Conservation (phyloP, 2,113 vertebrate genomes). For the Notothenia rossii region DNA sequence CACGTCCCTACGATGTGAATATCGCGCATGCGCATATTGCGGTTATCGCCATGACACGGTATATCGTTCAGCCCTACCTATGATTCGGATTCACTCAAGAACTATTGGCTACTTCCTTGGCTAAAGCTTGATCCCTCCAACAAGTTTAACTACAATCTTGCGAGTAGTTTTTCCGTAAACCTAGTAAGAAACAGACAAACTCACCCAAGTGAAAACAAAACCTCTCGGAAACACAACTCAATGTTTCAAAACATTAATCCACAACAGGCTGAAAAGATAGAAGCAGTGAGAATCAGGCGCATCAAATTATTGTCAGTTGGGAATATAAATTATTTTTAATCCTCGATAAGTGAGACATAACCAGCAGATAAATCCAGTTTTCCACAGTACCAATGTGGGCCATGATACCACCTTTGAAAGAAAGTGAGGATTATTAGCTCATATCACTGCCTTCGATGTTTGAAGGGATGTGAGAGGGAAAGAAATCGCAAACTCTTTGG, state of each 20-base stretch:
- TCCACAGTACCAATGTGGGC: neutral
- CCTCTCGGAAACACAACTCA: neutral
- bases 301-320: neutral
- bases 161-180: too few species aligned
- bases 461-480: neutral
- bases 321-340: neutral
- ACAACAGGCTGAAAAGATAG: neutral
- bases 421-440: constrained; percentile 34
- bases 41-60: too few species aligned
- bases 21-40: too few species aligned
- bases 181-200: too few species aligned
- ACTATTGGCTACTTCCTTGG: too few species aligned
- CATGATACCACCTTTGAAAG: constrained; percentile 5
- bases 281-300: neutral
- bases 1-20: too few species aligned
- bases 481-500: neutral
- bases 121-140: too few species aligned
- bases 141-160: too few species aligned
- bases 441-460: constrained; percentile 19
- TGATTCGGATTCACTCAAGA: too few species aligned
- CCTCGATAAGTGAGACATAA: neutral
- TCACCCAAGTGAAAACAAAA: too few species aligned
- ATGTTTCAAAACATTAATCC: neutral
- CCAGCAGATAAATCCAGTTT: neutral
- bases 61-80: too few species aligned